A percentile compares a stretch with the other conserved stretches of the same genome.
These are phyloP conservation scores for Turnix velox DNA, from an alignment of 2,113 vertebrate species.

Conservation along the genomic window DNA sequence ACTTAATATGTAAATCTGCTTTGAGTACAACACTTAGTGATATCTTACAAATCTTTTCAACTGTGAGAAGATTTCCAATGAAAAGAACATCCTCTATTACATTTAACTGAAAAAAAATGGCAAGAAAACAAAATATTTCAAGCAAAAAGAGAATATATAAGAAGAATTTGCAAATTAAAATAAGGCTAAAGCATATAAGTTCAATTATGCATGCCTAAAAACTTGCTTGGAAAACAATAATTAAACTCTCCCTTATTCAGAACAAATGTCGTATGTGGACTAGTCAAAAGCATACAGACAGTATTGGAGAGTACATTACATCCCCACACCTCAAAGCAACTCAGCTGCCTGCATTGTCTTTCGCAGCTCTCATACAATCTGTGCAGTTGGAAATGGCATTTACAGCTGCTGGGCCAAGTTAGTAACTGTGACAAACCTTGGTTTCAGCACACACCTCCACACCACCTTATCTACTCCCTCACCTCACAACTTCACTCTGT, in stretches of 20 bases:
- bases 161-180: conserved; percentile 1
- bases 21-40: conserved; percentile 80
- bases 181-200: not conserved
- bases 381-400: not conserved
- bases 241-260: not conserved
- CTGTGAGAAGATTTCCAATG: conserved; percentile 82
- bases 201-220: not conserved
- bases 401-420: not conserved
- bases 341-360: not conserved
- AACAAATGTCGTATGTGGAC: not conserved
- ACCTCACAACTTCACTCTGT: not conserved
- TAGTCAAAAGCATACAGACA: not conserved
- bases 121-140: conserved; percentile 62
- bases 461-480: not conserved
- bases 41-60: conserved; percentile 85
- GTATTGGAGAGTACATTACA: not conserved
- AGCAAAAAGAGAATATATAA: conserved; percentile 34
- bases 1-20: conserved; percentile 50
- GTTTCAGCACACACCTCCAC: not conserved
- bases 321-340: not conserved
- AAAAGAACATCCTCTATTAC: conserved; percentile 85
- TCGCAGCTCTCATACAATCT: not conserved
- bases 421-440: not conserved
- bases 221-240: not conserved
- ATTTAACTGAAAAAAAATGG: conserved; percentile 70